phyloP scores from a whole-genome alignment of 2,797 vertebrate genomes.

The Poliocrania exsul region DNA sequence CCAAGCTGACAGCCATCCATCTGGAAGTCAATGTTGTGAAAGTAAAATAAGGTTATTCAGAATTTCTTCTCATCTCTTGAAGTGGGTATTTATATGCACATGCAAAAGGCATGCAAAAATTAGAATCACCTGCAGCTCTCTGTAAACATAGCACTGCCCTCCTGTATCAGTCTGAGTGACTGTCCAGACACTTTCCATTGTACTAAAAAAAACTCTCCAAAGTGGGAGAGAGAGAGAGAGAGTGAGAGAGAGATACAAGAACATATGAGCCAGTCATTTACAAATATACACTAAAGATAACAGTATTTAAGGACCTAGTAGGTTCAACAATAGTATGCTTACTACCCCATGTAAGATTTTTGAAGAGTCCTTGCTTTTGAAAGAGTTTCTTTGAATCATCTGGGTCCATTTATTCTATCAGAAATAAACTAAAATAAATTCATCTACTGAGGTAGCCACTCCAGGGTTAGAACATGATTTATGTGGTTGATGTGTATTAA shows the following conservation, averaged over 20 bases:
- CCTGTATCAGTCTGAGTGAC: not conserved
- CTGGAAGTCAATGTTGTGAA: not conserved
- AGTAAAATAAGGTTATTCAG: not conserved
- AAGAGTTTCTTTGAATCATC: not conserved
- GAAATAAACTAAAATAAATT: not conserved
- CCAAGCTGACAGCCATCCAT: not conserved
- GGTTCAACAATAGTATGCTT: not conserved
- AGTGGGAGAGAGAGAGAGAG: not conserved
- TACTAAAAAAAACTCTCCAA: not conserved
- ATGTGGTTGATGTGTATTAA: not conserved
- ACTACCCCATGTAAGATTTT: not conserved
- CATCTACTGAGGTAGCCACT: not conserved
- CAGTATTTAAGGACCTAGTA: not conserved
- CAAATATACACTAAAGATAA: not conserved
- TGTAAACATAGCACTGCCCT: not conserved
- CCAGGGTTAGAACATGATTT: not conserved
- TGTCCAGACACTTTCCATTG: not conserved
- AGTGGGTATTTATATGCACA: not conserved
- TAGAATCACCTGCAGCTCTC: not conserved
- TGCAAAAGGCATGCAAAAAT: not conserved
- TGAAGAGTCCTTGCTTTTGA: not conserved
- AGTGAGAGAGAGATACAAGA: accelerated
- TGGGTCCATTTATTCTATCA: not conserved
- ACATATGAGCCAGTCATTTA: not conserved
- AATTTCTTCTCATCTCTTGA: not conserved